Evolutionary conservation across 1,140 invertebrate genomes (phyloP), one percentile per base, ranked within the genome.

Genomic region (Polyergus mexicanus): DNA sequence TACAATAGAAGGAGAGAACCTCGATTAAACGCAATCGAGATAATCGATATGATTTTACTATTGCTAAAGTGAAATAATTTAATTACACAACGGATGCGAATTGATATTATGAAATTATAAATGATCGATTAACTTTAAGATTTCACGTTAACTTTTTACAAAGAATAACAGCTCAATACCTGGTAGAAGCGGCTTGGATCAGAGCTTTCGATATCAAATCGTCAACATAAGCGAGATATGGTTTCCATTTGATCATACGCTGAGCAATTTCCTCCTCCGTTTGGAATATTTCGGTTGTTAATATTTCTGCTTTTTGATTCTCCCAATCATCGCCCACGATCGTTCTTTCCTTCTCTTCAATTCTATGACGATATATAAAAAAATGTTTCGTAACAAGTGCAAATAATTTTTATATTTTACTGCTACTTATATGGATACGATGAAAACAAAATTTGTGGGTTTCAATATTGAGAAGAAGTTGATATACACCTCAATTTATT

Each of bases 171-270:
- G 25, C 1, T 74, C 28, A 22, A 58, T 78, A 93, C 95, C 95
- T 95, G 3, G 92, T 92, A n/a, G 93, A 89, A 86, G 92, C 95
- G 92, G 94, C 95, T 95, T 95, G 93, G n/a, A 96, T 95, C 66
- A 97, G 95, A n/a, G 96, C 96, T 75, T 96, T 94, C 2, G 95
- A 93, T 56, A 97, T 94, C 86, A 97, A 95, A 77, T 96, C 94
- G 93, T 97, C 97, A 6, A 97, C 93, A 89, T 96, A 96, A 72
- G 94, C 93, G 2, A 97, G 95, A 92, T 97, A 97, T 1, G 95
- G 94, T 65, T 96, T 95, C 97, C 97, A 97, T 86, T 92, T 94
- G 19, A 89, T 86, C 69, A 89, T 80, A 84, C 92, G 91, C 58
- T 92, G 80, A 32, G 25, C 78, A 22, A 74, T 92, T 87, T 84